Percentiles rank a stretch among this genome's conserved stretches.
Evolutionary conservation across 2,797 vertebrate species (phyloP).

Genomic region (Helostoma temminkii): DNA sequence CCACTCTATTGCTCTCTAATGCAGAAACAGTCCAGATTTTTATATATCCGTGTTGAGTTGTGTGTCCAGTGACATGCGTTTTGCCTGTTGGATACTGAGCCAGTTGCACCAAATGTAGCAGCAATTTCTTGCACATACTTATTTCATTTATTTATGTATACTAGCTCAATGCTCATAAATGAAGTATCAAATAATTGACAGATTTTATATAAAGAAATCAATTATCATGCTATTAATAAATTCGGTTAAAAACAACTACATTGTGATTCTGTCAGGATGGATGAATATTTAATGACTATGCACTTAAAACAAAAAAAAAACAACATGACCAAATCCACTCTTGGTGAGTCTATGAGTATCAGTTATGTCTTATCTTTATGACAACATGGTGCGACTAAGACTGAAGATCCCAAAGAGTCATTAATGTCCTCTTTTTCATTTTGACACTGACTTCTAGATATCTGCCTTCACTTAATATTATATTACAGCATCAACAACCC

Average conservation of each 20-base stretch:
- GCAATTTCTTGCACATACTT: slow-evolving; percentile 1
- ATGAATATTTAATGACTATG: slow-evolving; percentile 48
- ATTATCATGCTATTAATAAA: slow-evolving; percentile 4
- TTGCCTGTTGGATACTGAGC: slow-evolving; percentile 30
- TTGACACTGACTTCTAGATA: slow-evolving; percentile 76
- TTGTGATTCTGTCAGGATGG: slow-evolving; percentile 8
- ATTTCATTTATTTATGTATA: neutral
- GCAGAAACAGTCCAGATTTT: neutral
- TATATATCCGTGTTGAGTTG: slow-evolving; percentile 5
- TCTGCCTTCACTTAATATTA: slow-evolving; percentile 78
- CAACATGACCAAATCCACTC: slow-evolving; percentile 37
- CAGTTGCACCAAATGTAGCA: slow-evolving; percentile 13
- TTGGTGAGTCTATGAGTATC: slow-evolving; percentile 19
- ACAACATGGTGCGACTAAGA: slow-evolving; percentile 63
- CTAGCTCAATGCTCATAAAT: slow-evolving; percentile 1
- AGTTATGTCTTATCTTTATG: slow-evolving; percentile 61
- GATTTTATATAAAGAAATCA: neutral
- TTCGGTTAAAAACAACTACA: slow-evolving; percentile 25
- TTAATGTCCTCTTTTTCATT: slow-evolving; percentile 76
- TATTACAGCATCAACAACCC: slow-evolving; percentile 72
- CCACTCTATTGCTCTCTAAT: neutral
- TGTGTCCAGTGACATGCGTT: slow-evolving; percentile 20
- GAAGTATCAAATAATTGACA: slow-evolving; percentile 19
- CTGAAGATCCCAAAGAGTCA: slow-evolving; percentile 67
- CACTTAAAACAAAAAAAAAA: slow-evolving; percentile 12